Base-by-base conservation (phyloP, 1,140 invertebrate genomes). In the Euschistus heros region DNA sequence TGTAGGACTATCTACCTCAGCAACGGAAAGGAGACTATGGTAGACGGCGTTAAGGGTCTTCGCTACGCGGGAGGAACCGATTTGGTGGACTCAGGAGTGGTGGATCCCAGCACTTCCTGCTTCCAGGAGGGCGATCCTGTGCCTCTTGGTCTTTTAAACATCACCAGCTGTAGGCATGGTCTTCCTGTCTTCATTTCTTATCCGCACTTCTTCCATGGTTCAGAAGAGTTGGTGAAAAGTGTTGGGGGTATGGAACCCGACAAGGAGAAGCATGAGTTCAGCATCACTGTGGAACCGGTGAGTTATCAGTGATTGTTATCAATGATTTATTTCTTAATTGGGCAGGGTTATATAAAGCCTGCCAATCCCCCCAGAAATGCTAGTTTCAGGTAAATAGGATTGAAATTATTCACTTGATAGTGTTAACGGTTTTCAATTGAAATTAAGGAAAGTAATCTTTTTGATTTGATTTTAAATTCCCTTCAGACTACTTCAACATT, bases 121-220 rank as follows among this genome's bases (percentile, higher is more conserved):
- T 89, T 79, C 73, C 89, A 86, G 71, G 80, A 81, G 59, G 86
- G 86, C 0, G 78, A 84, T 66, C 89, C 87, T 2, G 57, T 62
- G 14, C 87, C 86, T 8, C 78, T 80, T 1, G 88, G 88, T 3
- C 72, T 83, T 5, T 75, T 76, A 4, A 82, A 82, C 67, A 69
- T 78, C 2, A 76, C 75, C 0, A 65, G 73, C 1, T 80, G 78
- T 67, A 75, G 80, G 18, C 78, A 75, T 64, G 84, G 83, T 22
- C 79, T 83, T 5, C 86, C 87, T 0, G 80, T 80, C 0, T 85
- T 83, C 62, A 75, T 84, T 17, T 87, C 86, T 52, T 78, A 84
- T 66, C 87, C 87, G n/a, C 86, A 90, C 75, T 89, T 88, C 71
- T 77, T 81, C 67, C 78, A 80, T 60, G 84, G 76, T 14, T 84